These are phyloP conservation scores for Phainopepla nitens DNA, from an alignment of 2,113 vertebrate genomes.

Conservation along the genomic window DNA sequence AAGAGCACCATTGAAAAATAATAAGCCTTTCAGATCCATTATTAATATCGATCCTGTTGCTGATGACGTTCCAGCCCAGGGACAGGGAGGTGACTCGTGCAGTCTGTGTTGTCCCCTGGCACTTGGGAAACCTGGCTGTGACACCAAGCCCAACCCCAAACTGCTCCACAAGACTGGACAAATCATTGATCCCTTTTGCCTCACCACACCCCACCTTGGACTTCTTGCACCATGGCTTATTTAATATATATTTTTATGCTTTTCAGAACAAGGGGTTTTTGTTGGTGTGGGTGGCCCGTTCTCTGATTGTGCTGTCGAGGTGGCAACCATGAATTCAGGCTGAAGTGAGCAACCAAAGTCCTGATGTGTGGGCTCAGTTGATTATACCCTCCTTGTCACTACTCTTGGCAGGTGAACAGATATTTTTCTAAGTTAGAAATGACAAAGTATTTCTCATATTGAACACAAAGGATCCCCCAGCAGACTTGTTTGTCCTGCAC, in stretches of 20 bases:
- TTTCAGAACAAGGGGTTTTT: background rate
- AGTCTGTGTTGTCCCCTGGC: fast-evolving
- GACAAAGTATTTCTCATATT: background rate
- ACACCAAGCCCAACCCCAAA: background rate
- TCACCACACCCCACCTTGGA: background rate
- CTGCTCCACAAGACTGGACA: background rate
- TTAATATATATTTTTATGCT: background rate
- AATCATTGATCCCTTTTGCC: background rate
- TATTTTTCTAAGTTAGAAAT: background rate
- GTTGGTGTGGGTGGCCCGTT: background rate
- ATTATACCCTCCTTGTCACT: background rate
- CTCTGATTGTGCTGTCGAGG: background rate
- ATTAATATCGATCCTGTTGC: background rate
- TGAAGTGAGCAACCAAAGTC: background rate
- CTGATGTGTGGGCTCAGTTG: background rate
- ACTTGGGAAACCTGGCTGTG: background rate
- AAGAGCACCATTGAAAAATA: constrained; percentile 26
- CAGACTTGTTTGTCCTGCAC: background rate
- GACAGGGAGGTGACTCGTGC: background rate
- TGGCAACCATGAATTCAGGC: background rate
- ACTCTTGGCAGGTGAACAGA: background rate
- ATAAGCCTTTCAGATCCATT: constrained; percentile 18
- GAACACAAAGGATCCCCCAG: fast-evolving
- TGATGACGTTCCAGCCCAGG: background rate
- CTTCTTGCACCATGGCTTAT: background rate